These are phyloP conservation scores for Formicarius rufipectus DNA, from an alignment of 2,113 vertebrate species.

Conservation along the genomic window DNA sequence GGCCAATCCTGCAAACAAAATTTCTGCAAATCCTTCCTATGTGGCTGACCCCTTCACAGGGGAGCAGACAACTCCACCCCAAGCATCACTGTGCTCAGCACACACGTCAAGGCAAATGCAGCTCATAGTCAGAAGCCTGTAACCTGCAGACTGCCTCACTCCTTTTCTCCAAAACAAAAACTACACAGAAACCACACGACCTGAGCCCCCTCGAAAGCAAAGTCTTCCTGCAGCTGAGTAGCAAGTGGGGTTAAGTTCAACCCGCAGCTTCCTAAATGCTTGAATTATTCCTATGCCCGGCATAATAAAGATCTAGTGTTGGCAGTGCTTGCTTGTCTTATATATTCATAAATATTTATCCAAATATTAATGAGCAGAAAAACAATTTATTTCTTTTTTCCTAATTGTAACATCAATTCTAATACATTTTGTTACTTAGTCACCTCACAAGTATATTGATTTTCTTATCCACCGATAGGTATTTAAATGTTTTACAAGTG, in stretches of 20 bases:
- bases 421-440: conserved; percentile 36
- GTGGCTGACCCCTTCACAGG: background rate
- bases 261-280: conserved; percentile 18
- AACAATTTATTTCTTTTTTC: conserved; percentile 59
- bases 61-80: background rate
- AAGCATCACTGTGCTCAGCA: background rate
- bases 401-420: conserved; percentile 69
- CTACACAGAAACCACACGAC: background rate
- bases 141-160: background rate
- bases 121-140: background rate
- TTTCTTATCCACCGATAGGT: conserved; percentile 11
- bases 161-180: background rate
- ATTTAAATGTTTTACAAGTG: conserved; percentile 28
- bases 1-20: background rate
- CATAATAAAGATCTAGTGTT: conserved; percentile 54
- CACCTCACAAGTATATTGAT: conserved; percentile 16
- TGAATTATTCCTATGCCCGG: conserved; percentile 12
- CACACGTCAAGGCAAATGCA: background rate
- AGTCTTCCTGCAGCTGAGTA: background rate
- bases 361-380: conserved; percentile 38
- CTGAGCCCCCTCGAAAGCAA: background rate
- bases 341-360: conserved; percentile 20
- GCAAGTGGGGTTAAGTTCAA: background rate
- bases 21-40: background rate
- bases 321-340: conserved; percentile 22